A percentile compares a stretch with the other conserved stretches of the same genome.
These are phyloP conservation scores for Torymus aiolomorphi DNA, from an alignment of 2,888 invertebrate genomes.

Conservation along the genomic window DNA sequence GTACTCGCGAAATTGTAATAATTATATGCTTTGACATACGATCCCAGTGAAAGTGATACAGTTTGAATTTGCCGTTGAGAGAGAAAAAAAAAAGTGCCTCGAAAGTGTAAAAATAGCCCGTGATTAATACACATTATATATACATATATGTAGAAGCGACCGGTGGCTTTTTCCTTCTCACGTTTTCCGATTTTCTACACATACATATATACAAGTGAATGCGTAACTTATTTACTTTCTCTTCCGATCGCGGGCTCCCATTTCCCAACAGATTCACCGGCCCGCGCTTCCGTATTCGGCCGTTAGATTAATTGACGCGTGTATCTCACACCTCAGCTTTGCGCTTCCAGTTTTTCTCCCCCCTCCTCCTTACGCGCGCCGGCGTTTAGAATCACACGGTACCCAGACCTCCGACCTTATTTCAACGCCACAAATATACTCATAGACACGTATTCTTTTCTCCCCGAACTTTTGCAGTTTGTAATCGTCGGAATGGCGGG, in stretches of 20 bases:
- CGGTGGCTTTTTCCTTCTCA: constrained; percentile 7
- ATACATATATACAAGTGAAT: constrained; percentile 1
- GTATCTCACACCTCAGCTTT: no score
- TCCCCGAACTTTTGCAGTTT: constrained; percentile 79
- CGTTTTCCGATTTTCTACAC: not conserved
- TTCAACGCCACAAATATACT: no score
- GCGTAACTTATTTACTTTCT: constrained; percentile 50
- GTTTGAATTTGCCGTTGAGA: no score
- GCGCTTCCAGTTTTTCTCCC: no score
- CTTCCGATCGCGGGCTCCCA: constrained; percentile 39
- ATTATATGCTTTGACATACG: not conserved
- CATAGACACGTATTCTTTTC: no score
- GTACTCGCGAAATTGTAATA: no score
- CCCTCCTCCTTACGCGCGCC: no score
- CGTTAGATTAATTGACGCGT: not conserved
- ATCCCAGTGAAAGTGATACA: constrained; percentile 17
- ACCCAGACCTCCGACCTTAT: no score
- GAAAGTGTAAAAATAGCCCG: not conserved
- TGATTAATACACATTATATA: no score
- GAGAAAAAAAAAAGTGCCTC: not conserved
- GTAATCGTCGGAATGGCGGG: constrained; percentile 89
- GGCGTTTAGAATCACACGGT: no score
- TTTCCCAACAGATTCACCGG: constrained; percentile 37
- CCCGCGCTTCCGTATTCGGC: constrained; percentile 23
- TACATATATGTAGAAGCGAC: no score